Evolutionary conservation across 2,797 vertebrate species (phyloP).

Genomic region (Notamacropus eugenii): DNA sequence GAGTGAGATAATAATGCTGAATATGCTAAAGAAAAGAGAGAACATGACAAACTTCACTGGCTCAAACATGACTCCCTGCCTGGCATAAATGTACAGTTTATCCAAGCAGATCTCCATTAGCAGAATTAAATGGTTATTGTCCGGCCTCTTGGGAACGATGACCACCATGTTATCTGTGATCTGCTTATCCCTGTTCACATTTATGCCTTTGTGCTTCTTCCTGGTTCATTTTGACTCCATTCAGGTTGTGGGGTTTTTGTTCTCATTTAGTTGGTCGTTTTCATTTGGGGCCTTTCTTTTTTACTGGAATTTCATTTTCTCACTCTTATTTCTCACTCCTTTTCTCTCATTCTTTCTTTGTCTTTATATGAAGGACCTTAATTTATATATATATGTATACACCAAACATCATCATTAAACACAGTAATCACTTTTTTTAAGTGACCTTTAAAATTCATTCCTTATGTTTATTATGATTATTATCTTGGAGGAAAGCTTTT

Average conservation of each 20-base stretch:
- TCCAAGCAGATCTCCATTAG: background rate
- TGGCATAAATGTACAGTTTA: background rate
- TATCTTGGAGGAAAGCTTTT: background rate
- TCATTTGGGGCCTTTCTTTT: background rate
- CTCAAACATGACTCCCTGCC: background rate
- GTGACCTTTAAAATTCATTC: background rate
- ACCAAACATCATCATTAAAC: constrained; percentile 11
- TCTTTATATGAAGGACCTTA: background rate
- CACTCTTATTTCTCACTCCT: background rate
- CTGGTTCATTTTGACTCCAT: background rate
- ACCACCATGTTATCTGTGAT: background rate
- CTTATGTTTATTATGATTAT: constrained; percentile 15
- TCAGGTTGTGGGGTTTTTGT: background rate
- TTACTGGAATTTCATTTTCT: background rate
- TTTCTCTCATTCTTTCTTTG: background rate
- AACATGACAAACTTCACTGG: background rate
- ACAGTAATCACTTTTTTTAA: background rate
- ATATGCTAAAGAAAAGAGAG: background rate
- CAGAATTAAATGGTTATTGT: background rate
- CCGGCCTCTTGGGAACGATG: background rate
- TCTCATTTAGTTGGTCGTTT: background rate
- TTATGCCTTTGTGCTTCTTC: background rate
- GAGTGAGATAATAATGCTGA: background rate
- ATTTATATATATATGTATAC: background rate
- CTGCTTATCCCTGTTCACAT: background rate